These are phyloP conservation scores for Micromys minutus DNA, from an alignment of 2,113 vertebrate species.

Conservation along the genomic window DNA sequence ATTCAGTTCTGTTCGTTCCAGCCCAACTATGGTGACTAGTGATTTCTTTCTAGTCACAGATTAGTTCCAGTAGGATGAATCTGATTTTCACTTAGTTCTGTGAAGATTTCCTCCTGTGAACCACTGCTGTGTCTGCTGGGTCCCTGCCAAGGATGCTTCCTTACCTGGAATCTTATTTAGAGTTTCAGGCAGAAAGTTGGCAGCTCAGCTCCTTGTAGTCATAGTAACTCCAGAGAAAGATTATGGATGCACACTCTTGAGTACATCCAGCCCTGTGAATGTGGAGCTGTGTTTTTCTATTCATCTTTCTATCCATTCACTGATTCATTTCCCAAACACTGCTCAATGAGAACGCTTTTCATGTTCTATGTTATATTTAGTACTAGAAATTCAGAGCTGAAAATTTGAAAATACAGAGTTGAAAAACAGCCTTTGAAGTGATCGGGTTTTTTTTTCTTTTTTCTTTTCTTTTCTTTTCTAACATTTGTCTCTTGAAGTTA, in stretches of 20 bases:
- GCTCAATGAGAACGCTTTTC: background rate
- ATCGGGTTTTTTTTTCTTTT: no score
- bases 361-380: background rate
- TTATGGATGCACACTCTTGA: background rate
- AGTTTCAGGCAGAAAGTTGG: conserved; percentile 72
- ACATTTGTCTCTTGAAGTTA: background rate
- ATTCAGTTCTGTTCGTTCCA: background rate
- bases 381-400: background rate
- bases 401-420: background rate
- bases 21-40: conserved; percentile 1
- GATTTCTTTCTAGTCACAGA: conserved; percentile 11
- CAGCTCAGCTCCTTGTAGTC: conserved; percentile 71
- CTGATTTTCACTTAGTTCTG: conserved; percentile 71
- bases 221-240: conserved; percentile 69
- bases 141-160: conserved; percentile 67
- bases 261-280: background rate
- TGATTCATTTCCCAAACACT: conserved; percentile 23
- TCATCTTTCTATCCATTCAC: conserved; percentile 46
- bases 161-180: conserved; percentile 78
- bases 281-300: conserved; percentile 20
- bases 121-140: conserved; percentile 35
- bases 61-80: conserved; percentile 68
- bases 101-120: conserved; percentile 55
- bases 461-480: no score
- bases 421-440: background rate